phyloP scores from a whole-genome alignment of 2,113 vertebrate species.

The Halcyon senegalensis region DNA sequence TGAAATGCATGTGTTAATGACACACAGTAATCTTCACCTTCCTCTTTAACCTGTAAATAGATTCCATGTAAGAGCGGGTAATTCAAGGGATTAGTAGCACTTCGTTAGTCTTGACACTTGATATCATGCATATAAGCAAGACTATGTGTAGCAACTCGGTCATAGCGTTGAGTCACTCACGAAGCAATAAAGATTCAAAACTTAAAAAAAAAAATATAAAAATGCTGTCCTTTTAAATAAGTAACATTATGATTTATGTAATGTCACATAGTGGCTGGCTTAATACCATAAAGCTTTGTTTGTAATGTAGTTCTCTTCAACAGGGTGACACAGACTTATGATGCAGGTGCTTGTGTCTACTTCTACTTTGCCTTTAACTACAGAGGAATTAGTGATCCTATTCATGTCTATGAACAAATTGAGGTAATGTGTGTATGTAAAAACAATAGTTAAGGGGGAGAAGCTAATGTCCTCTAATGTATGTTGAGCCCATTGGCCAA shows the following conservation, averaged over 20 bases:
- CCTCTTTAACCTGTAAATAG: not conserved
- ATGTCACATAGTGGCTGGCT: constrained; percentile 25
- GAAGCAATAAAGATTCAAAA: not conserved
- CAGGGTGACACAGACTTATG: constrained; percentile 97
- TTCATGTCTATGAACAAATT: constrained; percentile 93
- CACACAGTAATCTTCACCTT: not conserved
- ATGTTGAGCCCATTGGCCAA: not conserved
- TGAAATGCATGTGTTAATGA: not conserved
- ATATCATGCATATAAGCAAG: not conserved
- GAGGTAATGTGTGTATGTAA: constrained; percentile 81
- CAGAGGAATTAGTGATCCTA: constrained; percentile 93
- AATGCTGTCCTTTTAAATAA: not conserved
- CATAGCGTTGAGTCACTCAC: constrained; percentile 50
- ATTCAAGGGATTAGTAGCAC: constrained; percentile 63
- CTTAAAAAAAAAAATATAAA: too few species aligned
- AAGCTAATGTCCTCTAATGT: not conserved
- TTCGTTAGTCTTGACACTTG: constrained; percentile 76
- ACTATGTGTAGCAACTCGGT: constrained; percentile 74
- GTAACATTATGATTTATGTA: not conserved
- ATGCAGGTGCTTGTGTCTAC: constrained; percentile 96
- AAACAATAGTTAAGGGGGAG: not conserved
- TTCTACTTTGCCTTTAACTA: constrained; percentile 99
- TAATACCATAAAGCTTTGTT: constrained; percentile 40
- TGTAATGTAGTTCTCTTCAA: constrained; percentile 57
- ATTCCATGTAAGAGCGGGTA: constrained; percentile 32